phyloP scores from a whole-genome alignment of 2,113 vertebrate species.

The Trogon surrucura region DNA sequence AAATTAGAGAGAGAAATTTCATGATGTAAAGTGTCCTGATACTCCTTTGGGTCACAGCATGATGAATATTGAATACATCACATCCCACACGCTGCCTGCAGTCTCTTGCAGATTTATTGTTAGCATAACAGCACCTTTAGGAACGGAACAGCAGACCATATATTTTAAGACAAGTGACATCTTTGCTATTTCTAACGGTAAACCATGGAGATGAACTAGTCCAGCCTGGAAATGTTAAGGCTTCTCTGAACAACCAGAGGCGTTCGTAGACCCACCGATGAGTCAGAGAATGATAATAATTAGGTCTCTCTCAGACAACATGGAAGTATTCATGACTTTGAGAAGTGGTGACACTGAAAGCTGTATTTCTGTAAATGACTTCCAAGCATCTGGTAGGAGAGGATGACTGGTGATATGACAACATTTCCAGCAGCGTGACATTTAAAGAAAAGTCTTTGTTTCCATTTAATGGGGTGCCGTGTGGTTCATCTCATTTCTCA shows the following conservation, averaged over 20 bases:
- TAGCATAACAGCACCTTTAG: slow-evolving; percentile 65
- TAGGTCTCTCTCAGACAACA: background rate
- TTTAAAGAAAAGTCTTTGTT: background rate
- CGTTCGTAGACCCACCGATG: background rate
- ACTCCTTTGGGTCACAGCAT: slow-evolving; percentile 44
- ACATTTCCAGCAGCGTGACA: background rate
- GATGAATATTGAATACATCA: slow-evolving; percentile 61
- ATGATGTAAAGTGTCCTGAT: slow-evolving; percentile 16
- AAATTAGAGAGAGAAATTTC: slow-evolving; percentile 34
- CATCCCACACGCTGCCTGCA: slow-evolving; percentile 32
- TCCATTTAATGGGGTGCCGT: background rate
- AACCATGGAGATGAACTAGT: slow-evolving; percentile 16
- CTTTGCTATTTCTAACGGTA: slow-evolving; percentile 62
- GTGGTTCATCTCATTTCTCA: background rate
- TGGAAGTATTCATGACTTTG: background rate
- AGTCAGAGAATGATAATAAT: background rate
- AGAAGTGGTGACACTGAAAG: background rate
- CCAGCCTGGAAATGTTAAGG: slow-evolving; percentile 40
- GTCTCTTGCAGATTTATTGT: slow-evolving; percentile 58
- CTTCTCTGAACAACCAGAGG: slow-evolving; percentile 12
- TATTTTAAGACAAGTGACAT: slow-evolving; percentile 68
- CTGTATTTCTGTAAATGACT: background rate
- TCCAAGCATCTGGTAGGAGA: background rate
- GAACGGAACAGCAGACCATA: slow-evolving; percentile 39
- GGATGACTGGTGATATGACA: background rate